phyloP scores from a whole-genome alignment of 2,113 vertebrate genomes.

The Coptodon rendalli region DNA sequence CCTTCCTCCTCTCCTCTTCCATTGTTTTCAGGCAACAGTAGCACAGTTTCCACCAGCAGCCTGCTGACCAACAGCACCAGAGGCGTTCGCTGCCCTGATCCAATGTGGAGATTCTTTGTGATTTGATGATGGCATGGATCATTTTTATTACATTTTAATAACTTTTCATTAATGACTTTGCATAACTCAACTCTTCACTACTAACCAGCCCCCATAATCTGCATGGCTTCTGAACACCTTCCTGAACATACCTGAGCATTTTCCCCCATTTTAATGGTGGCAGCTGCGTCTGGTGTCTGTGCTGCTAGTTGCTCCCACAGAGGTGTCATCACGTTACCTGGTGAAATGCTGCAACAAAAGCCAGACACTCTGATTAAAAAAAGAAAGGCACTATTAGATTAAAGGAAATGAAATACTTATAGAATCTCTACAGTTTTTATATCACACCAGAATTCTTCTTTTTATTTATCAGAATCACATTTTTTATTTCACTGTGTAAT shows the following conservation, averaged over 20 bases:
- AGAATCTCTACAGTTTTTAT: background rate
- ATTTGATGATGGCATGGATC: background rate
- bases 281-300: constrained; percentile 42
- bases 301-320: constrained; percentile 73
- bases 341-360: constrained; percentile 70
- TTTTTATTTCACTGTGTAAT: background rate
- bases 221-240: background rate
- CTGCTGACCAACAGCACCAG: background rate
- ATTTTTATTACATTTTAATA: background rate
- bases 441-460: background rate
- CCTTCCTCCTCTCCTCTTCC: background rate
- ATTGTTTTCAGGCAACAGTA: background rate
- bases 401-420: background rate
- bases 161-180: background rate
- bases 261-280: constrained; percentile 57
- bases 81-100: background rate
- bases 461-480: background rate
- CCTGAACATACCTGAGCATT: constrained; percentile 63
- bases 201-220: background rate
- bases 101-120: background rate
- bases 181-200: background rate
- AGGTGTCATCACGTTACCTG: constrained; percentile 79
- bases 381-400: background rate
- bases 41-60: background rate
- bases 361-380: background rate